Conservation (phyloP, 2,888 invertebrate genomes). For the Hymenopus coronatus region DNA sequence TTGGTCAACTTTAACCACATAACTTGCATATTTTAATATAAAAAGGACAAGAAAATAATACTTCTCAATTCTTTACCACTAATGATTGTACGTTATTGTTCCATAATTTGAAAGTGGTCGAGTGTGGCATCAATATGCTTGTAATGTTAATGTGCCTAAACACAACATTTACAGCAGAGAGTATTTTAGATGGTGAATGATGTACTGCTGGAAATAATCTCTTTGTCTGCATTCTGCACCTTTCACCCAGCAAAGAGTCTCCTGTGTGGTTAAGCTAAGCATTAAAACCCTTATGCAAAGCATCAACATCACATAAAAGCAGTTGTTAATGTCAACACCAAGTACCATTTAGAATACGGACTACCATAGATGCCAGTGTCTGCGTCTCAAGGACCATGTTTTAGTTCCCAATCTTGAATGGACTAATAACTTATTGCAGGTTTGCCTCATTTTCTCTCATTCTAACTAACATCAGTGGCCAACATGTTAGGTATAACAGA, state of each 20-base stretch:
- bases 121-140: conserved; percentile 5
- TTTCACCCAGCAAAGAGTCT: background rate
- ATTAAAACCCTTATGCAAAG: background rate
- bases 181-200: conserved; percentile 11
- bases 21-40: conserved; percentile 15
- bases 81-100: conserved; percentile 32
- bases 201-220: background rate
- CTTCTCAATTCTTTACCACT: conserved; percentile 29
- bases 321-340: background rate
- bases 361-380: conserved; percentile 5
- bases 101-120: conserved; percentile 28
- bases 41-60: conserved; percentile 29
- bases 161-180: conserved; percentile 9
- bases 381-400: background rate
- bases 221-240: background rate
- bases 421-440: background rate
- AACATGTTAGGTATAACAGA: conserved; percentile 32
- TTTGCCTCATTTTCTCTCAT: background rate
- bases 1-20: conserved; percentile 20
- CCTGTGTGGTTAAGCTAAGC: background rate
- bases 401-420: background rate
- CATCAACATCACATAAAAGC: background rate
- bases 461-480: conserved; percentile 31
- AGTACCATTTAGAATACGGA: conserved; percentile 12
- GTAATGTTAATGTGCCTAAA: background rate